phyloP scores from a whole-genome alignment of 2,888 invertebrate genomes.

The Busseola fusca region DNA sequence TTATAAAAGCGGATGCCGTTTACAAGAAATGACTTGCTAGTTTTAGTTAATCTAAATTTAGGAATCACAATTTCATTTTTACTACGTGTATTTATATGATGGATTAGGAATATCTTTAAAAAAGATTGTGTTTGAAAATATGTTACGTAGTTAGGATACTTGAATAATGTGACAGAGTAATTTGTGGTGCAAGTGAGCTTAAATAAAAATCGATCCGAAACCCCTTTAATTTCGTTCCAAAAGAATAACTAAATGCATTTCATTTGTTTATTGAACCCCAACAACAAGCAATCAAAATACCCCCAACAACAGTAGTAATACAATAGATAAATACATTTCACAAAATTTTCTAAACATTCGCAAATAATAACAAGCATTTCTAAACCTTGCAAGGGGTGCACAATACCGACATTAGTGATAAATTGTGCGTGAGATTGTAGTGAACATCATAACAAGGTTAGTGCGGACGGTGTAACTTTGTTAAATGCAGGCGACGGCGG shows the following conservation, averaged over 20 bases:
- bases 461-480: slow-evolving; percentile 39
- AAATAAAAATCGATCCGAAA: background rate
- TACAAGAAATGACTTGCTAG: too few species aligned
- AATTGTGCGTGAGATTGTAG: slow-evolving; percentile 61
- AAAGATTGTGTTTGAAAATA: too few species aligned
- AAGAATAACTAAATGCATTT: background rate
- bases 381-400: slow-evolving; percentile 51
- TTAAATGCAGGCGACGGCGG: slow-evolving; percentile 44
- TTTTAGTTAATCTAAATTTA: too few species aligned
- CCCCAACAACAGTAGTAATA: slow-evolving; percentile 13
- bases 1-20: too few species aligned
- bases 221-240: background rate
- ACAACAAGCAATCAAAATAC: slow-evolving; percentile 35
- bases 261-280: slow-evolving; percentile 5
- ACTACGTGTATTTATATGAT: too few species aligned
- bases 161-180: background rate
- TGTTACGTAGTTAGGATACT: too few species aligned
- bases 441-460: slow-evolving; percentile 60
- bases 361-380: slow-evolving; percentile 20
- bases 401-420: slow-evolving; percentile 61
- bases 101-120: too few species aligned
- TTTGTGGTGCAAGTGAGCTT: background rate
- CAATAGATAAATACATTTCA: slow-evolving; percentile 23
- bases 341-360: slow-evolving; percentile 25
- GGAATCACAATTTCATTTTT: too few species aligned